phyloP scores from a whole-genome alignment of 2,797 vertebrate species.

The Eulemur rubriventer region DNA sequence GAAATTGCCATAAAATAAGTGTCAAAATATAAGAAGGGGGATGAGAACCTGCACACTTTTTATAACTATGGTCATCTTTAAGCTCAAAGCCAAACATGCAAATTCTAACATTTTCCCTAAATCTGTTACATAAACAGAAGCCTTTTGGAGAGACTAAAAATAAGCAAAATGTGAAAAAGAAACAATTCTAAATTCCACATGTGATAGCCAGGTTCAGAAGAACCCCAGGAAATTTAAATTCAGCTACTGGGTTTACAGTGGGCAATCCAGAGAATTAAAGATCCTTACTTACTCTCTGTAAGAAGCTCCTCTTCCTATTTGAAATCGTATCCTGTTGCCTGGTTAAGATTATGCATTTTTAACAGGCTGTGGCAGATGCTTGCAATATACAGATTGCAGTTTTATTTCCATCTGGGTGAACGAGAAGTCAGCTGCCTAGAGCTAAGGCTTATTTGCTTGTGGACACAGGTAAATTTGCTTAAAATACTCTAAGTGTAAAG shows the following conservation, averaged over 20 bases:
- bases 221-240: constrained; percentile 55
- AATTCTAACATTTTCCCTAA: constrained; percentile 80
- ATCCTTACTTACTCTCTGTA: background rate
- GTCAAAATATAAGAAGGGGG: constrained; percentile 39
- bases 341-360: constrained; percentile 76
- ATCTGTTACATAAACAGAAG: constrained; percentile 68
- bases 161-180: constrained; percentile 67
- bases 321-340: constrained; percentile 66
- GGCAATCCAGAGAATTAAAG: constrained; percentile 65
- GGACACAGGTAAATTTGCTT: constrained; percentile 84
- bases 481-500: constrained; percentile 54
- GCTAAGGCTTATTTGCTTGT: constrained; percentile 70
- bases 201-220: constrained; percentile 9
- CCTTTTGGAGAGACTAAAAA: constrained; percentile 71
- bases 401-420: constrained; percentile 71
- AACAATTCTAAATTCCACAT: constrained; percentile 70
- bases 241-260: constrained; percentile 22
- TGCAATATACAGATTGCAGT: constrained; percentile 63
- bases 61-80: constrained; percentile 70
- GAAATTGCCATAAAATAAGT: constrained; percentile 35
- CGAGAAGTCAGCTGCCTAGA: constrained; percentile 69
- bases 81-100: constrained; percentile 76
- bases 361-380: constrained; percentile 76
- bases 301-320: constrained; percentile 43
- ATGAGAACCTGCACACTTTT: background rate